These are phyloP conservation scores for Nomada lathburiana DNA, from an alignment of 2,888 invertebrate species.

Conservation along the genomic window DNA sequence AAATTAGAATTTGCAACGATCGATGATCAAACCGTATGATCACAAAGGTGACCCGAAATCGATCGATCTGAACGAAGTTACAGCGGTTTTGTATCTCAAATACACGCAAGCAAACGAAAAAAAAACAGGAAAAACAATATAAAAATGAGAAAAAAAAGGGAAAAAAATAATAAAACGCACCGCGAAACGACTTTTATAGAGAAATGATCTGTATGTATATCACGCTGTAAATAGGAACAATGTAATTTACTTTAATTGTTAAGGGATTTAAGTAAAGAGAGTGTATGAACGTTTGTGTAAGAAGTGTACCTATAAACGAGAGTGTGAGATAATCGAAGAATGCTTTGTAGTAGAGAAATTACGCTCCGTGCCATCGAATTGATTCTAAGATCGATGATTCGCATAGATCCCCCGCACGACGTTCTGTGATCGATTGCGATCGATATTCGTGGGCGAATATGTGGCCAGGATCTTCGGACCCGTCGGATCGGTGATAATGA, in stretches of 20 bases:
- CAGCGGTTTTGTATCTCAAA: conserved; percentile 66
- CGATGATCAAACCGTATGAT: not conserved
- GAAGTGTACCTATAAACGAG: conserved; percentile 26
- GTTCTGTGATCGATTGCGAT: conserved; percentile 38
- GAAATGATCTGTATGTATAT: conserved; percentile 68
- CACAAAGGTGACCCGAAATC: conserved; percentile 25
- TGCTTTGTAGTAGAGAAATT: conserved; percentile 45
- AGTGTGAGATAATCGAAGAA: conserved; percentile 48
- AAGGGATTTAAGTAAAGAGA: conserved; percentile 36
- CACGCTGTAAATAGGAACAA: conserved; percentile 65
- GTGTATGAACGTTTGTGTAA: conserved; percentile 3
- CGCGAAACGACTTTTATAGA: conserved; percentile 69
- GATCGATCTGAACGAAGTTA: conserved; percentile 67
- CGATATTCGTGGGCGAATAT: conserved; percentile 17
- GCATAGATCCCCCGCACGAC: not conserved
- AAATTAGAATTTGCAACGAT: not conserved
- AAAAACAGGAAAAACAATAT: not conserved
- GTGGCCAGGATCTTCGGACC: conserved; percentile 10
- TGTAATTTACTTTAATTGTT: conserved; percentile 65
- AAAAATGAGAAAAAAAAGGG: not conserved
- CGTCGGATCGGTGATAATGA: not conserved
- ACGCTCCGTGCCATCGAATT: conserved; percentile 59
- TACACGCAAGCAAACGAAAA: conserved; percentile 32
- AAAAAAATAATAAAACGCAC: conserved; percentile 16
- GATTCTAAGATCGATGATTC: conserved; percentile 42